Conservation (phyloP, 2,888 invertebrate species). For the Mycogona germanica region DNA sequence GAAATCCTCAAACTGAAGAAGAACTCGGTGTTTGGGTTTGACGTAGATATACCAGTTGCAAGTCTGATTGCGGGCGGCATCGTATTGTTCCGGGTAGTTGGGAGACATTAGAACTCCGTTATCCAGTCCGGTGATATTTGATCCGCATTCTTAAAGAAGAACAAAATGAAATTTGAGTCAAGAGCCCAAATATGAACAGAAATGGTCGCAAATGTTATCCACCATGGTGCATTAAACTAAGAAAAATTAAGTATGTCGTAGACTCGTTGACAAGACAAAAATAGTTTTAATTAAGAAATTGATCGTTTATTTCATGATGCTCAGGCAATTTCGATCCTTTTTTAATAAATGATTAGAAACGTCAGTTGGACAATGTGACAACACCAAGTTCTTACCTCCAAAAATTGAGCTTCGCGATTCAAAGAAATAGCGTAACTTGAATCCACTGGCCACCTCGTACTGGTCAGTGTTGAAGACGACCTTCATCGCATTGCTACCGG, state of each 20-base stretch:
- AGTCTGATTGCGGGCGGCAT: constrained; percentile 56
- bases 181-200: too few species aligned
- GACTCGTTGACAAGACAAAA: too few species aligned
- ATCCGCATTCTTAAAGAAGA: constrained; percentile 61
- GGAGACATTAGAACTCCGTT: constrained; percentile 68
- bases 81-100: constrained; percentile 80
- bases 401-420: constrained; percentile 77
- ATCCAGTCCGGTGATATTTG: constrained; percentile 52
- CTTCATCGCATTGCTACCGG: constrained; percentile 74
- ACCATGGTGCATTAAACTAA: too few species aligned
- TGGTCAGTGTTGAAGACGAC: constrained; percentile 79
- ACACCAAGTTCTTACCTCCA: too few species aligned
- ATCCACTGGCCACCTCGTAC: constrained; percentile 82
- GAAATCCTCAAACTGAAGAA: constrained; percentile 83
- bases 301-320: too few species aligned
- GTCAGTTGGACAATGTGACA: too few species aligned
- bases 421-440: constrained; percentile 90
- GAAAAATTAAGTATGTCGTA: too few species aligned
- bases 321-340: too few species aligned
- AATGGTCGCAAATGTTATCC: too few species aligned
- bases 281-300: too few species aligned
- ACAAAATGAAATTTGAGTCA: background rate
- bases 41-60: constrained; percentile 97
- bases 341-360: too few species aligned
- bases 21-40: constrained; percentile 68